Evolutionary conservation across 2,113 vertebrate species (phyloP).

Genomic region (Oryzias celebensis): DNA sequence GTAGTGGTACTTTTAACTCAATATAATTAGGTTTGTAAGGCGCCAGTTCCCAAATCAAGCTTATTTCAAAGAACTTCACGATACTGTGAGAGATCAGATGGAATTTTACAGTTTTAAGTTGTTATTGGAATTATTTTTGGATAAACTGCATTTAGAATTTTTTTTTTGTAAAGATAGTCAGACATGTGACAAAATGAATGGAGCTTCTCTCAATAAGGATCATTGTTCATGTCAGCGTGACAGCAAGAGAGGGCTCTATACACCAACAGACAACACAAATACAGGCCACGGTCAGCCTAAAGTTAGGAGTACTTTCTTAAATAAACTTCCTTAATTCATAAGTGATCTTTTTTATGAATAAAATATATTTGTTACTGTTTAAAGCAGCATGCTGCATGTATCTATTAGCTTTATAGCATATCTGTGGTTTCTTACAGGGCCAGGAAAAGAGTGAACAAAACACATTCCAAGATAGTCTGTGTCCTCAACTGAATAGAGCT

Average conservation of each 20-base stretch:
- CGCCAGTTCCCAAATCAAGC: too few species aligned
- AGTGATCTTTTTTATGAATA: too few species aligned
- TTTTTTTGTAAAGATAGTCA: constrained; percentile 40
- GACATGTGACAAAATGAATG: constrained; percentile 60
- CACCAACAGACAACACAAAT: constrained; percentile 8
- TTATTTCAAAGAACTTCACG: background rate
- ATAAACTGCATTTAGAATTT: too few species aligned
- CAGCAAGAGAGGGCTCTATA: constrained; percentile 40
- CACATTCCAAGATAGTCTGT: background rate
- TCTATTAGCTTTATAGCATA: background rate
- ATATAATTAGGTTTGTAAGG: too few species aligned
- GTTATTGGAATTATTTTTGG: too few species aligned
- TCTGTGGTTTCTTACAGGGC: background rate
- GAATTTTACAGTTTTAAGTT: too few species aligned
- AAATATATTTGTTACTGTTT: background rate
- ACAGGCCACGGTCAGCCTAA: constrained; percentile 1
- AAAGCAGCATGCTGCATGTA: background rate
- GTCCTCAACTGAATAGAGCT: background rate
- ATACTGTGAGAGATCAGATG: too few species aligned
- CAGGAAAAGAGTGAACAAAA: background rate
- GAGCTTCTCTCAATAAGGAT: constrained; percentile 47
- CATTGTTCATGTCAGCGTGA: constrained; percentile 57
- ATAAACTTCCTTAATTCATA: too few species aligned
- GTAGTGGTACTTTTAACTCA: background rate
- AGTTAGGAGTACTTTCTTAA: constrained; percentile 3